Conservation (phyloP, 2,888 invertebrate genomes). For the Poecilus cupreus region DNA sequence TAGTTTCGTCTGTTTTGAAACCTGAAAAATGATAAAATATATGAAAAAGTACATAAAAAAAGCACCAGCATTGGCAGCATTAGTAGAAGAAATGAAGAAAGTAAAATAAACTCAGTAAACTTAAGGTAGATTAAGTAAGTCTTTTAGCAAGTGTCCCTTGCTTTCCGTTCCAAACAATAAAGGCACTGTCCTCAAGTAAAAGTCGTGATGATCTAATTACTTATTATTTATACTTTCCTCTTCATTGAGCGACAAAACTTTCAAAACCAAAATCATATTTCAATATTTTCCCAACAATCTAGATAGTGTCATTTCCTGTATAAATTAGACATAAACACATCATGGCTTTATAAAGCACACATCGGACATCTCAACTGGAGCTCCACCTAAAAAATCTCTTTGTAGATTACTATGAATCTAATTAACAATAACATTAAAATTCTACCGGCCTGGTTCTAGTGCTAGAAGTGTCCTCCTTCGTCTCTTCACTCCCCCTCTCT, state of each 20-base stretch:
- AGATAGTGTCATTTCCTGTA: slow-evolving; percentile 5
- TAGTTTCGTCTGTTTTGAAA: no score
- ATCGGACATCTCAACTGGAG: background rate
- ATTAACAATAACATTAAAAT: slow-evolving; percentile 20
- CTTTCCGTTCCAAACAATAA: no score
- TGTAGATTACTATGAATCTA: slow-evolving; percentile 8
- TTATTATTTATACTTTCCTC: background rate
- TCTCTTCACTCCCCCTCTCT: background rate
- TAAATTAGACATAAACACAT: slow-evolving; percentile 7
- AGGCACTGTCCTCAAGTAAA: background rate
- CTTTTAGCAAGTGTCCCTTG: no score
- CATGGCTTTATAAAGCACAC: background rate
- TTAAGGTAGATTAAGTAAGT: no score
- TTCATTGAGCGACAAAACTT: slow-evolving; percentile 16
- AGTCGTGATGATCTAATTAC: slow-evolving; percentile 10
- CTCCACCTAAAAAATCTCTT: background rate
- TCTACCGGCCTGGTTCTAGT: slow-evolving; percentile 17
- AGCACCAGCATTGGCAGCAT: no score
- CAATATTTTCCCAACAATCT: background rate
- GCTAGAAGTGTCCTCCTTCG: background rate
- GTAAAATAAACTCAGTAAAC: no score
- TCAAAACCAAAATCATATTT: slow-evolving; percentile 7
- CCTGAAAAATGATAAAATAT: no score
- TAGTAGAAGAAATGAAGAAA: no score
- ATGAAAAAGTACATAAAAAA: no score